Conservation (phyloP, 2,797 vertebrate species). For the Brotula barbata region DNA sequence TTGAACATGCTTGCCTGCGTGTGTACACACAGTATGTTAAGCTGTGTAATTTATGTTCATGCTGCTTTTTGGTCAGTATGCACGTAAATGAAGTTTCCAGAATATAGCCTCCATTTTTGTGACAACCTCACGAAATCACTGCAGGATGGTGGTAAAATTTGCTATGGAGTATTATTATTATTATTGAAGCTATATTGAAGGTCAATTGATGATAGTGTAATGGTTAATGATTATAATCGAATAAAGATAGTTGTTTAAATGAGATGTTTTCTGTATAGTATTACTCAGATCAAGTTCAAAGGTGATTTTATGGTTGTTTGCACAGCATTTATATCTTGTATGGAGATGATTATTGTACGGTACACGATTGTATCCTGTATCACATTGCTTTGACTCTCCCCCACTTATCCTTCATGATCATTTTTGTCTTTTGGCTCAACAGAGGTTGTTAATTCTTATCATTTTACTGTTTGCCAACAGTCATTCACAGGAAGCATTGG, state of each 20-base stretch:
- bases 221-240: neutral
- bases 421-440: constrained; percentile 25
- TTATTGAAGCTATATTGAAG: neutral
- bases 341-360: constrained; percentile 2
- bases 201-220: neutral
- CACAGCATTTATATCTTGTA: neutral
- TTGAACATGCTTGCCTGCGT: constrained; percentile 37
- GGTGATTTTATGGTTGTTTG: too few relatives aligned
- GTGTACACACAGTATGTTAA: constrained; percentile 28
- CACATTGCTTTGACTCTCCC: constrained; percentile 6
- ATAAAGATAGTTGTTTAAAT: too few relatives aligned
- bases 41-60: too few relatives aligned
- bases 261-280: too few relatives aligned
- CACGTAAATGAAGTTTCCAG: neutral
- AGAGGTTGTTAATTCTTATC: constrained; percentile 27
- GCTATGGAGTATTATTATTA: neutral
- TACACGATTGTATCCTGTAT: neutral
- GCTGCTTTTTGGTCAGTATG: too few relatives aligned
- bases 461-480: constrained; percentile 12
- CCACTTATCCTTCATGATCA: constrained; percentile 15
- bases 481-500: neutral
- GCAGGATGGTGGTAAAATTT: too few relatives aligned
- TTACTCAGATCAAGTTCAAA: too few relatives aligned
- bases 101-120: constrained; percentile 21
- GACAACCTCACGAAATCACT: constrained; percentile 1